phyloP scores from a whole-genome alignment of 1,140 invertebrate species.

The Cherax destructor region DNA sequence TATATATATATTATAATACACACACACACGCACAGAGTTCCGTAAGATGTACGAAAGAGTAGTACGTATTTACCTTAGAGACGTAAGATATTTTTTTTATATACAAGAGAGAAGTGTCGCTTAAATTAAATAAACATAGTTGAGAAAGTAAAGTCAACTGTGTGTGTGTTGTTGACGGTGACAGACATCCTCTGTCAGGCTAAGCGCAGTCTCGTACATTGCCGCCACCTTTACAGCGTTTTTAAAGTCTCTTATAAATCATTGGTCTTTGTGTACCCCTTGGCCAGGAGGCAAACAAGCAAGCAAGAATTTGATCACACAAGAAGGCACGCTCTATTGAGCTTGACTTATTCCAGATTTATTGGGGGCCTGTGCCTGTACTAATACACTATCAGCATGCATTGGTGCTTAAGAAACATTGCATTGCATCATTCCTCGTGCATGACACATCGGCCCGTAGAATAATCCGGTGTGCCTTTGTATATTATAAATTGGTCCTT shows the following conservation, averaged over 20 bases:
- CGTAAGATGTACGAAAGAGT: too few species aligned
- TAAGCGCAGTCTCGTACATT: slow-evolving; percentile 6
- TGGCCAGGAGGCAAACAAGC: not conserved
- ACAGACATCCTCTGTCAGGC: not conserved
- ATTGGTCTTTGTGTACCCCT: not conserved
- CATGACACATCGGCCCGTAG: too few species aligned
- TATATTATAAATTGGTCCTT: too few species aligned
- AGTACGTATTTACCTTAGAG: too few species aligned
- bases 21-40: too few species aligned
- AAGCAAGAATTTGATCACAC: not conserved
- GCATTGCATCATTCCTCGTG: not conserved
- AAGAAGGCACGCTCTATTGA: not conserved
- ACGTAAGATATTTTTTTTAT: too few species aligned
- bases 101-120: too few species aligned
- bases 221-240: not conserved
- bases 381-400: not conserved
- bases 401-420: not conserved
- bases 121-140: not conserved
- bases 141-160: not conserved
- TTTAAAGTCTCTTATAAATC: not conserved
- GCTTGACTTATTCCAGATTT: not conserved
- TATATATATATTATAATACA: too few species aligned
- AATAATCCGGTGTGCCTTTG: too few species aligned
- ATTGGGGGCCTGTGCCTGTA: not conserved
- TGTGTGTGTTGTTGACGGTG: not conserved